These are phyloP conservation scores for Ploceus nigricollis DNA, from an alignment of 2,113 vertebrate genomes.

Conservation along the genomic window DNA sequence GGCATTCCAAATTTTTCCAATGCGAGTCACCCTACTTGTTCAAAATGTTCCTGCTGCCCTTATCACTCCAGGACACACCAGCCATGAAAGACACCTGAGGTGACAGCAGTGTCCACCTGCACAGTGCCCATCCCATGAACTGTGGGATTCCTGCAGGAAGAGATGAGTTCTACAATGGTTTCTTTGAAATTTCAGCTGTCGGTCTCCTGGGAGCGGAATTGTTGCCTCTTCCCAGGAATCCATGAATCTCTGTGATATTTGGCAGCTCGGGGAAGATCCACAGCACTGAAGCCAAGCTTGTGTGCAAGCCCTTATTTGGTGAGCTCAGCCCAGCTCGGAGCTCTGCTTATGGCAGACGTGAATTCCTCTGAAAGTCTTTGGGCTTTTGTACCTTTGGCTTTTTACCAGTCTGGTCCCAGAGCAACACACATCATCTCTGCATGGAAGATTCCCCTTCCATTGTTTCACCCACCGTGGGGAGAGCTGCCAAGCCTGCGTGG, in stretches of 20 bases:
- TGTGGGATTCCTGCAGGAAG: neutral
- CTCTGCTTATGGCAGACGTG: neutral
- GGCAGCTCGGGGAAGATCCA: neutral
- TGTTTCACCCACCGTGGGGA: neutral
- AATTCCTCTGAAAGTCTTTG: neutral
- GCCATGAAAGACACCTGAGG: neutral
- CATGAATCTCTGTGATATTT: neutral
- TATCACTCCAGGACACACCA: neutral
- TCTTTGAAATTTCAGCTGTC: neutral
- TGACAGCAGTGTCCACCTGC: neutral
- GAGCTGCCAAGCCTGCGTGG: neutral
- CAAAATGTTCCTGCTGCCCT: neutral
- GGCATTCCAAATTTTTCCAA: neutral
- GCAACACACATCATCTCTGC: fast-evolving
- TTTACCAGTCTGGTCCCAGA: neutral
- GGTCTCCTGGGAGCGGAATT: fast-evolving
- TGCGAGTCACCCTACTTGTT: neutral
- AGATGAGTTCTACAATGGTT: neutral
- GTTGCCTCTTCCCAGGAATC: neutral
- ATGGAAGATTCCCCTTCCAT: neutral
- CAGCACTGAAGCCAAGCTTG: neutral
- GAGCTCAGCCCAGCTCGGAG: neutral
- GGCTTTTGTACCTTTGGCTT: slow-evolving; percentile 7
- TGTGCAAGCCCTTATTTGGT: slow-evolving; percentile 39
- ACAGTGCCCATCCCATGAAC: neutral